phyloP scores from a whole-genome alignment of 2,888 invertebrate genomes.

The Meganola albula region DNA sequence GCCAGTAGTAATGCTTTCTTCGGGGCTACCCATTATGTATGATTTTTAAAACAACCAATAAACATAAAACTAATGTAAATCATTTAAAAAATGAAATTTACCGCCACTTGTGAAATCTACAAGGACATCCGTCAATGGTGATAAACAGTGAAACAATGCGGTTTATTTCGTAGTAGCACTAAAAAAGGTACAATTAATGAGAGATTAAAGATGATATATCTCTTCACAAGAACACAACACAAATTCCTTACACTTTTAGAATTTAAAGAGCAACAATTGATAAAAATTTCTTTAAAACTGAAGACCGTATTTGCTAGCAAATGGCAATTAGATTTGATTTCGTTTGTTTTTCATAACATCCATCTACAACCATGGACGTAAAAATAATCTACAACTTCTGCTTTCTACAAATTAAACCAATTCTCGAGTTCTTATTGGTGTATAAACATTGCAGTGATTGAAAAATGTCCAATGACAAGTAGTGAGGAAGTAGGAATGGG shows the following conservation, averaged over 20 bases:
- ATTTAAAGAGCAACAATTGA: conserved; percentile 31
- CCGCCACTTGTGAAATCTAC: conserved; percentile 74
- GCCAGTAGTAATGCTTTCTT: conserved; percentile 38
- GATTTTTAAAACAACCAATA: conserved; percentile 28
- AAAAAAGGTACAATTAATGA: too few relatives aligned
- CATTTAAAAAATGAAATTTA: conserved; percentile 63
- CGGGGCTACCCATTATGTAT: conserved; percentile 62
- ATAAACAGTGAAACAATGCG: conserved; percentile 71
- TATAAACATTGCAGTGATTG: too few relatives aligned
- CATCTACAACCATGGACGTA: too few relatives aligned
- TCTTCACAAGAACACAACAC: conserved; percentile 30
- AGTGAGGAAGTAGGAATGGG: too few relatives aligned
- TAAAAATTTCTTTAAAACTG: too few relatives aligned
- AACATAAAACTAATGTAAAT: conserved; percentile 42
- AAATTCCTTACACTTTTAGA: conserved; percentile 33
- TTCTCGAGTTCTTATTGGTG: too few relatives aligned
- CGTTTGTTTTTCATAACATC: conserved; percentile 31
- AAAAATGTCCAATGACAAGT: too few relatives aligned
- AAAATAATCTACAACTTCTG: too few relatives aligned
- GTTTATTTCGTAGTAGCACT: too few relatives aligned
- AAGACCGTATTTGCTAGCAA: too few relatives aligned
- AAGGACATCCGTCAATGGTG: conserved; percentile 75
- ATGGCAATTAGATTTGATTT: conserved; percentile 51
- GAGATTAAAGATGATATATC: conserved; percentile 20
- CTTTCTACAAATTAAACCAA: too few relatives aligned